These are phyloP conservation scores for Larimichthys polyactis DNA, from an alignment of 2,113 vertebrate species.

Conservation along the genomic window DNA sequence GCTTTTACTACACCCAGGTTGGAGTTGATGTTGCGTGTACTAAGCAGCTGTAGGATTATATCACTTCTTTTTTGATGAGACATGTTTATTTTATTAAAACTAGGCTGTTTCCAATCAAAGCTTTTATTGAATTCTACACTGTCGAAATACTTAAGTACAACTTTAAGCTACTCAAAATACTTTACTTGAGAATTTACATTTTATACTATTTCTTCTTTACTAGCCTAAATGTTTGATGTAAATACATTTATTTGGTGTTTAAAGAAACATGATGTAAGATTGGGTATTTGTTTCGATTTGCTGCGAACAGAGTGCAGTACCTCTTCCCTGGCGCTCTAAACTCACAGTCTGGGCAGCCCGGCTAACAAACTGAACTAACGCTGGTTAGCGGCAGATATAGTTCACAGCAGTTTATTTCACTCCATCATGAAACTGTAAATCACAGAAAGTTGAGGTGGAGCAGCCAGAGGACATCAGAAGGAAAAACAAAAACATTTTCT, in stretches of 20 bases:
- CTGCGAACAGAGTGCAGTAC: too few species aligned
- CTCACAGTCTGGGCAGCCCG: too few species aligned
- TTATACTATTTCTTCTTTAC: background rate
- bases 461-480: too few species aligned
- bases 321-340: too few species aligned
- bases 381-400: too few species aligned
- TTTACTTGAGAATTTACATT: background rate
- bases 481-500: too few species aligned
- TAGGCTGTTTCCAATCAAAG: background rate
- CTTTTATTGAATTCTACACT: background rate
- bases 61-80: background rate
- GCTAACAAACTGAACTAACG: too few species aligned
- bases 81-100: background rate
- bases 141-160: background rate
- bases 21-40: background rate
- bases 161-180: background rate
- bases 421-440: too few species aligned
- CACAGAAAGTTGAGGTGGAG: too few species aligned
- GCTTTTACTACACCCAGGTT: background rate
- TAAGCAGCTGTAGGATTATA: background rate
- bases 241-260: background rate
- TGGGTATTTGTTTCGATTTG: too few species aligned
- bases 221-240: background rate
- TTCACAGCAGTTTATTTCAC: too few species aligned
- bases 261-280: background rate